Percentiles rank a stretch among this genome's conserved stretches.
Evolutionary conservation across 2,888 invertebrate genomes (phyloP).

Genomic region (Agonopterix arenella): DNA sequence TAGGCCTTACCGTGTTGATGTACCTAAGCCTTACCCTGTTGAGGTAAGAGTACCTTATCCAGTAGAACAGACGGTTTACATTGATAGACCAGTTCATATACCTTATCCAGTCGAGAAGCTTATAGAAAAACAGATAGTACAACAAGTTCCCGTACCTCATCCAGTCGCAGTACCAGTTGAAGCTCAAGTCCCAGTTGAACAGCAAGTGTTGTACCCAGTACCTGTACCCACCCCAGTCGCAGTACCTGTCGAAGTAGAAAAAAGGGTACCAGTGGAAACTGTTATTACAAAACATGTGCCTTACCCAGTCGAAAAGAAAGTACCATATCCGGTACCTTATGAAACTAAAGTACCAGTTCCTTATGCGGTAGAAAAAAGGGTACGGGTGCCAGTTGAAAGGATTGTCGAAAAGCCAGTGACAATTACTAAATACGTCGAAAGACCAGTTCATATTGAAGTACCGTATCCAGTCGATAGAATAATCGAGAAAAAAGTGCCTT

Average conservation of each 20-base stretch:
- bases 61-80: constrained; percentile 68
- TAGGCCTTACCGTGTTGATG: constrained; percentile 77
- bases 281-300: constrained; percentile 65
- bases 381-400: constrained; percentile 63
- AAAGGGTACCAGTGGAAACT: constrained; percentile 46
- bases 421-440: constrained; percentile 62
- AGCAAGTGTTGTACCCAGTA: constrained; percentile 49
- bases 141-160: constrained; percentile 56
- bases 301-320: constrained; percentile 69
- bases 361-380: constrained; percentile 58
- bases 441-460: constrained; percentile 57
- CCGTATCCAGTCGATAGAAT: constrained; percentile 72
- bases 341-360: constrained; percentile 68
- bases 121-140: constrained; percentile 67
- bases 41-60: constrained; percentile 71
- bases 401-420: constrained; percentile 75
- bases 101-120: constrained; percentile 69
- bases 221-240: constrained; percentile 59
- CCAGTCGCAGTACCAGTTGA: constrained; percentile 57
- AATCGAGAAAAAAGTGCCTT: constrained; percentile 65
- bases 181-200: constrained; percentile 51
- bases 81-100: constrained; percentile 68
- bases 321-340: constrained; percentile 61
- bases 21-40: constrained; percentile 69
- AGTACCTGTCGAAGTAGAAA: constrained; percentile 63